These are phyloP conservation scores for Macrobrachium nipponense DNA, from an alignment of 1,140 invertebrate genomes.

Conservation along the genomic window DNA sequence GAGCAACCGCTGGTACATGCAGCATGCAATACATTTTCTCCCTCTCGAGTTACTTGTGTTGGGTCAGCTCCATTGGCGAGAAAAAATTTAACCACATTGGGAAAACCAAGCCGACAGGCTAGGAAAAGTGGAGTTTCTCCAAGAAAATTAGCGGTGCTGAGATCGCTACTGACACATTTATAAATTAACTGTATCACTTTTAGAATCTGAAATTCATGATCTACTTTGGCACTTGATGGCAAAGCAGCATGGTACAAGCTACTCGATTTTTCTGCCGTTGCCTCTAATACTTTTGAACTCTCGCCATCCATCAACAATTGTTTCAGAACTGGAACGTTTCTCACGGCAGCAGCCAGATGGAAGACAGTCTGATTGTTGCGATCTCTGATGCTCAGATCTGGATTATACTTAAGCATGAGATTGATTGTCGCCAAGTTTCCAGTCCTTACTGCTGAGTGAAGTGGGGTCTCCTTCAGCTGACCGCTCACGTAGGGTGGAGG, in stretches of 20 bases:
- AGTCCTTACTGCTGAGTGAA: conserved; percentile 12
- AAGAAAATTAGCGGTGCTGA: background rate
- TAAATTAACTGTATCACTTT: background rate
- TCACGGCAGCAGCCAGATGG: conserved; percentile 19
- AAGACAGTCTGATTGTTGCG: conserved; percentile 1
- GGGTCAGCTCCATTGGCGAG: conserved; percentile 31
- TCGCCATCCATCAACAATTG: background rate
- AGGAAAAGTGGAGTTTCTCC: conserved; percentile 40
- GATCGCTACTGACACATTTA: background rate
- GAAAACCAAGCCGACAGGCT: conserved; percentile 17
- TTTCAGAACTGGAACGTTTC: background rate
- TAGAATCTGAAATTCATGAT: conserved; percentile 1
- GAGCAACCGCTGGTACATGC: conserved; percentile 25
- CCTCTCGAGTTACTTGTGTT: background rate
- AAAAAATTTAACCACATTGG: conserved; percentile 25
- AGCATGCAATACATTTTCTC: conserved; percentile 33
- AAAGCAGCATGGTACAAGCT: background rate
- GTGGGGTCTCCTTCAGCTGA: background rate
- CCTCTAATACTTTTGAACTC: conserved; percentile 7
- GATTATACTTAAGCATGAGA: background rate
- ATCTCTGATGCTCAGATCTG: conserved; percentile 29
- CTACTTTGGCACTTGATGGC: background rate
- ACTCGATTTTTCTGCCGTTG: background rate
- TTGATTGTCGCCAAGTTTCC: background rate
- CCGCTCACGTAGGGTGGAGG: background rate